These are phyloP conservation scores for Eulemur macaco DNA, from an alignment of 2,113 vertebrate genomes.

Conservation along the genomic window DNA sequence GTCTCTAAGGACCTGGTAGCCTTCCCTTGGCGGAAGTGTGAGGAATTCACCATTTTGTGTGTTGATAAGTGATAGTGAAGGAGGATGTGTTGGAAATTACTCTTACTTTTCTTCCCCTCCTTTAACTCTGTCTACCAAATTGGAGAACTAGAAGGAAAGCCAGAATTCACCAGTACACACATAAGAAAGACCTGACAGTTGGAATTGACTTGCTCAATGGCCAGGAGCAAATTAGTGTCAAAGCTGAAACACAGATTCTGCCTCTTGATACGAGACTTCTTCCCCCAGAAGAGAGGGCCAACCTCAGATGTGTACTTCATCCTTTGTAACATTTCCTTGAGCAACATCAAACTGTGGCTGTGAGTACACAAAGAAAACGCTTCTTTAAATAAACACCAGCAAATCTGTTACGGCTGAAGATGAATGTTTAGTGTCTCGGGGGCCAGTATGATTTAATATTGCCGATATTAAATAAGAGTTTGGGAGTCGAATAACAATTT, in stretches of 20 bases:
- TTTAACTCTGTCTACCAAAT: background rate
- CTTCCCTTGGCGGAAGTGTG: background rate
- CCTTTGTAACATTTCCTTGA: background rate
- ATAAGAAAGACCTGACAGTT: background rate
- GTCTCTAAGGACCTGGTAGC: background rate
- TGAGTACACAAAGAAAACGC: background rate
- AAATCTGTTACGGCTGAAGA: slow-evolving; percentile 20
- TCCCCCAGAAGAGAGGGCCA: background rate
- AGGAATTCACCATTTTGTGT: background rate
- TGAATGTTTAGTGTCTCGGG: background rate
- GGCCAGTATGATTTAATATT: slow-evolving; percentile 61
- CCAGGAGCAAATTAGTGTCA: background rate
- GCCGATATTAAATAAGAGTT: slow-evolving; percentile 52
- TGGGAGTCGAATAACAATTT: slow-evolving; percentile 23
- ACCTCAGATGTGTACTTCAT: background rate
- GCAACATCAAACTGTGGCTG: background rate
- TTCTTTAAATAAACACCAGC: slow-evolving; percentile 41
- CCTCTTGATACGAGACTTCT: background rate
- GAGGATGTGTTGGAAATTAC: background rate
- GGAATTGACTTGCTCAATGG: background rate
- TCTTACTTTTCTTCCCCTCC: accelerated
- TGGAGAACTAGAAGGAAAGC: background rate
- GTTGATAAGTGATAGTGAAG: background rate
- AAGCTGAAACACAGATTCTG: background rate
- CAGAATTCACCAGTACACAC: background rate